Base-by-base conservation (phyloP, 2,797 vertebrate species). In the Acanthurus tractus region DNA sequence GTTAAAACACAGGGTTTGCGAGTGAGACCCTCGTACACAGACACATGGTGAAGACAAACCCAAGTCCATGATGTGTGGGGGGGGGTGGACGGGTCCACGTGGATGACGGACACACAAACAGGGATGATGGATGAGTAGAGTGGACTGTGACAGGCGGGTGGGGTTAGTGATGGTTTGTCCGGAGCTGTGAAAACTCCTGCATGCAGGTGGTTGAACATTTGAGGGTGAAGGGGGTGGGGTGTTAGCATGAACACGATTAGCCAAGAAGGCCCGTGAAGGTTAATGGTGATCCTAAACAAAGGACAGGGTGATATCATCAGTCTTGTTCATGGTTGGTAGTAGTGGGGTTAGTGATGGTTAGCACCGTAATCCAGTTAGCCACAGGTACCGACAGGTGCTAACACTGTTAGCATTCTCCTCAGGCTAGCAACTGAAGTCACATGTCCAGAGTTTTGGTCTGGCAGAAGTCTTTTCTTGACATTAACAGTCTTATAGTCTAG, bases 271-370 rank as follows among this genome's bases (percentile, higher is more conserved):
- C 78, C 49, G 45, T 48, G 78, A 79, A 77, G 82, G 79, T 86
- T 88, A 91, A 88, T 38, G 85, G 86, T 50, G 22, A 58, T 75
- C 83, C 75, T 70, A 56, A 23, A 6, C 56, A 46, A 57, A 34
- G 38, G 46, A 9, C 61, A 46, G 55, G 79, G 53, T 63, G 74
- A 57, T 20, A 20, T 61, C 70, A 57, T 83, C 79, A 49, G 78
- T 84, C 70, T 83, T 23, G 84, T 81, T 84, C 55, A 20, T 49
- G 73, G 84, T 49, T 67, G 80, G 55, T 78, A 70, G 81, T 78
- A 80, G 83, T 62, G 71, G 55, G 68, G 88, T 93, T 93, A 93
- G 90, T 91, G 86, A 66, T 6, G 78, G 74, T 85, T 92, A 89
- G 81, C 83, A 77, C 81, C 83, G 12, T 48, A 22, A 63, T 82